These are phyloP conservation scores for Ibycter americanus DNA, from an alignment of 2,797 vertebrate genomes.

Conservation along the genomic window DNA sequence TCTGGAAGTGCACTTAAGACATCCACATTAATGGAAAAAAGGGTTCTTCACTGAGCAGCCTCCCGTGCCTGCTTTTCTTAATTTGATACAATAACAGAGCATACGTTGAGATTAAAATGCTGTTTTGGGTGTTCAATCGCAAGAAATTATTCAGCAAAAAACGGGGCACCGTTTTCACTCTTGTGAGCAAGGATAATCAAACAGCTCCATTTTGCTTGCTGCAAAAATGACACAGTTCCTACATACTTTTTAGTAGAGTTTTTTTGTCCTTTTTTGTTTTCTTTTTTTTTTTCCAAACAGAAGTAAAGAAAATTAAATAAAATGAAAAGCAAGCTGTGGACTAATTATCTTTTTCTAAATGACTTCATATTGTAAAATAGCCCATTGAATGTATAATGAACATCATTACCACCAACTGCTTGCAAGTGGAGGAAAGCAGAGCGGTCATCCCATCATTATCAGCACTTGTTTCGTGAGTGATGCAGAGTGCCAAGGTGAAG, in stretches of 20 bases:
- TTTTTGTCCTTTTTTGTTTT: not conserved
- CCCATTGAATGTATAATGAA: constrained; percentile 56
- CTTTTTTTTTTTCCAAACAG: not conserved
- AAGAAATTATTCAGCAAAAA: constrained; percentile 73
- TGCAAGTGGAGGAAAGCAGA: constrained; percentile 11
- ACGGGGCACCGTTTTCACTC: constrained; percentile 56
- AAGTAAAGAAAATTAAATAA: constrained; percentile 76
- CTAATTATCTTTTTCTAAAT: constrained; percentile 74
- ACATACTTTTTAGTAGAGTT: not conserved
- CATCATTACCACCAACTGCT: constrained; percentile 52
- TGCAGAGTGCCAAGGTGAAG: constrained; percentile 15
- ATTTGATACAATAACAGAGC: constrained; percentile 77
- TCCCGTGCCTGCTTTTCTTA: constrained; percentile 67
- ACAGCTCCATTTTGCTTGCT: constrained; percentile 56
- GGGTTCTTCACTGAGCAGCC: constrained; percentile 68
- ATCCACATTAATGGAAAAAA: constrained; percentile 67
- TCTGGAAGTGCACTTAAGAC: constrained; percentile 46
- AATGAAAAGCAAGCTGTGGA: constrained; percentile 69
- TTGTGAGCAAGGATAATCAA: constrained; percentile 36
- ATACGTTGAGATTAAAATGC: constrained; percentile 77
- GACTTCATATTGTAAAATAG: constrained; percentile 68
- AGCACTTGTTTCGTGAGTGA: not conserved
- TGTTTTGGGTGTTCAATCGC: constrained; percentile 71
- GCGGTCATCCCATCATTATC: constrained; percentile 36
- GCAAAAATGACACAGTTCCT: constrained; percentile 60